These are phyloP conservation scores for Zaprionus kolodkinae DNA, from an alignment of 1,140 invertebrate species.

Conservation along the genomic window DNA sequence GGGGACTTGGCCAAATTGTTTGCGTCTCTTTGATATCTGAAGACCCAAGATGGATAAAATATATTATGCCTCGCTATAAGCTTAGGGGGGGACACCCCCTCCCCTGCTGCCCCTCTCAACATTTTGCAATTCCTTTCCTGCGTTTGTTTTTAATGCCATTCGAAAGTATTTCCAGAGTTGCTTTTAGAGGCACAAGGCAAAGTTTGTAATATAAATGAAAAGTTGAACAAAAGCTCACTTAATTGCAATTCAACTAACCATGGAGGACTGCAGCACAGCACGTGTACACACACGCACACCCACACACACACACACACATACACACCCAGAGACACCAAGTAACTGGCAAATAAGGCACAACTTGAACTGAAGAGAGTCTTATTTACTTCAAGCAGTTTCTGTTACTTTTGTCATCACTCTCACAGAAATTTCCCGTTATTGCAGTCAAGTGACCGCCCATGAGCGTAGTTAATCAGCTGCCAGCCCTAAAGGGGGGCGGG, in stretches of 20 bases:
- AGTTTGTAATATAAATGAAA: slow-evolving; percentile 12
- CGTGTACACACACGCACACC: not conserved
- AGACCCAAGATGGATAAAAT: slow-evolving; percentile 25
- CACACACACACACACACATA: not conserved
- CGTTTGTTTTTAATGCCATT: slow-evolving; percentile 25
- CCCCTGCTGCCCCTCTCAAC: not conserved
- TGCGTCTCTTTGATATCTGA: slow-evolving; percentile 18
- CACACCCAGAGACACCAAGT: not conserved
- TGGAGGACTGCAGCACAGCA: not conserved
- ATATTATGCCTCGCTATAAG: slow-evolving; percentile 26
- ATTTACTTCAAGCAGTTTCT: not conserved
- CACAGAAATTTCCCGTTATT: not conserved
- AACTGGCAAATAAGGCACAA: not conserved
- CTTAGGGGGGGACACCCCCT: not conserved
- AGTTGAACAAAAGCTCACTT: slow-evolving; percentile 20
- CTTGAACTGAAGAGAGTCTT: not conserved
- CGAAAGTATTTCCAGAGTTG: slow-evolving; percentile 26
- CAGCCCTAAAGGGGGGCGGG: too few species aligned
- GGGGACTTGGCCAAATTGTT: slow-evolving; percentile 31
- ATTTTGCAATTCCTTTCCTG: not conserved
- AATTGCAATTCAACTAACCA: slow-evolving; percentile 24
- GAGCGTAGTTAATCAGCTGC: too few species aligned
- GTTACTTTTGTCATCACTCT: not conserved
- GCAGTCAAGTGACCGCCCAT: not conserved
- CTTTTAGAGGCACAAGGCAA: slow-evolving; percentile 11